Percentiles rank a stretch among this genome's conserved stretches.
Evolutionary conservation across 2,113 vertebrate genomes (phyloP).

Genomic region (Centropus bengalensis): DNA sequence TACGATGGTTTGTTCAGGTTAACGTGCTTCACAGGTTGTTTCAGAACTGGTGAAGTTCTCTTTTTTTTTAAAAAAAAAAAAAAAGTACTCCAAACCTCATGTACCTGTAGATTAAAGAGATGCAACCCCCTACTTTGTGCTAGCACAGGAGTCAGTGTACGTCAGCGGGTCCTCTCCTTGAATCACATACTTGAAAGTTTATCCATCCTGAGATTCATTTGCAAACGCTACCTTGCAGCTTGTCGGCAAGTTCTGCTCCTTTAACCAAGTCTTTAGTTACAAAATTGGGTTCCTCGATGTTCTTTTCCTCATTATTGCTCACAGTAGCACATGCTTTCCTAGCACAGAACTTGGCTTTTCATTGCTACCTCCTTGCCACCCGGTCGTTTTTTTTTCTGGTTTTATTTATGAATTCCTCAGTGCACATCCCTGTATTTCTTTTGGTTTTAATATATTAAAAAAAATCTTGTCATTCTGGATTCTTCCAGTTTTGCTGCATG

Average conservation of each 20-base stretch:
- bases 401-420: conserved; percentile 49
- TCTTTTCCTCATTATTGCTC: neutral
- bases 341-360: neutral
- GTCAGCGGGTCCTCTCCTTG: neutral
- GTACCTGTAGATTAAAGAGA: conserved; percentile 37
- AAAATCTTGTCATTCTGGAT: conserved; percentile 17
- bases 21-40: neutral
- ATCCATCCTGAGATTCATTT: neutral
- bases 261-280: neutral
- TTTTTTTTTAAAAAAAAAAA: neutral
- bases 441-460: conserved; percentile 56
- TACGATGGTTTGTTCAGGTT: conserved; percentile 4
- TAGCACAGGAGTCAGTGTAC: neutral
- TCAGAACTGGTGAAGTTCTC: neutral
- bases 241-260: neutral
- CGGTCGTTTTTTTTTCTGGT: neutral
- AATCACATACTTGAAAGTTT: neutral
- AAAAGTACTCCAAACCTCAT: neutral
- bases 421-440: conserved; percentile 34
- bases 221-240: neutral
- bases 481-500: conserved; percentile 32
- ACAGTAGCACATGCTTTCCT: neutral
- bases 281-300: neutral
- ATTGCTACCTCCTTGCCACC: conserved; percentile 21
- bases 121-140: conserved; percentile 24